Evolutionary conservation across 2,797 vertebrate genomes (phyloP).

Genomic region (Vultur gryphus): DNA sequence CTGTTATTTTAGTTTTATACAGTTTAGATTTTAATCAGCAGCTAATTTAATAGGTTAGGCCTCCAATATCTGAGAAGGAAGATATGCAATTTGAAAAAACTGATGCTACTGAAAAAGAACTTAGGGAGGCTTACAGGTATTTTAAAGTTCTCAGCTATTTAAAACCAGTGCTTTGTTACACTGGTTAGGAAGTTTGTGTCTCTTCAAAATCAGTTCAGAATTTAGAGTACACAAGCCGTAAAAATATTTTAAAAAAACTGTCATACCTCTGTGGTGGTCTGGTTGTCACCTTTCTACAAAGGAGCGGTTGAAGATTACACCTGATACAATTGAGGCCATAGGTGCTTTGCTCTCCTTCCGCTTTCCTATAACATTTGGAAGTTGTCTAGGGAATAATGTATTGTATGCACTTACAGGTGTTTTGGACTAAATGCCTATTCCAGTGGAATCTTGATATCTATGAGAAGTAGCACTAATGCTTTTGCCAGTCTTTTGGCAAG

Average conservation of each 20-base stretch:
- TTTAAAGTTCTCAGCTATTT: not conserved
- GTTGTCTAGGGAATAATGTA: not conserved
- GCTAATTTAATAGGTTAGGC: not conserved
- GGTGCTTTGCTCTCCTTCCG: not conserved
- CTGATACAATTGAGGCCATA: not conserved
- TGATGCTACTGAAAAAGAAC: not conserved
- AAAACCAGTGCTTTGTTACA: not conserved
- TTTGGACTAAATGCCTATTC: not conserved
- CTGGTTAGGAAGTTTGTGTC: not conserved
- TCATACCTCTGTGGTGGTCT: not conserved
- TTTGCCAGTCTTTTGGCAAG: not conserved
- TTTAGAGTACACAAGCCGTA: not conserved
- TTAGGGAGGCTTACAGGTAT: not conserved
- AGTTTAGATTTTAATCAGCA: not conserved
- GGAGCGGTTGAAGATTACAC: not conserved
- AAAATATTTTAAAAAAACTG: not conserved
- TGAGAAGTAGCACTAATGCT: not conserved
- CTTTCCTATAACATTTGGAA: not conserved
- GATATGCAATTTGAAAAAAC: not conserved
- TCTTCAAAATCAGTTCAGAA: not conserved
- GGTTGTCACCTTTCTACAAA: not conserved
- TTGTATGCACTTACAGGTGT: accelerated
- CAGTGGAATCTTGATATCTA: not conserved
- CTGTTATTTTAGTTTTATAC: not conserved
- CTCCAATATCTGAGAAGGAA: not conserved